A percentile compares a stretch with the other conserved stretches of the same genome.
phyloP scores from a whole-genome alignment of 2,888 invertebrate species.

The Pristionchus japonicus region DNA sequence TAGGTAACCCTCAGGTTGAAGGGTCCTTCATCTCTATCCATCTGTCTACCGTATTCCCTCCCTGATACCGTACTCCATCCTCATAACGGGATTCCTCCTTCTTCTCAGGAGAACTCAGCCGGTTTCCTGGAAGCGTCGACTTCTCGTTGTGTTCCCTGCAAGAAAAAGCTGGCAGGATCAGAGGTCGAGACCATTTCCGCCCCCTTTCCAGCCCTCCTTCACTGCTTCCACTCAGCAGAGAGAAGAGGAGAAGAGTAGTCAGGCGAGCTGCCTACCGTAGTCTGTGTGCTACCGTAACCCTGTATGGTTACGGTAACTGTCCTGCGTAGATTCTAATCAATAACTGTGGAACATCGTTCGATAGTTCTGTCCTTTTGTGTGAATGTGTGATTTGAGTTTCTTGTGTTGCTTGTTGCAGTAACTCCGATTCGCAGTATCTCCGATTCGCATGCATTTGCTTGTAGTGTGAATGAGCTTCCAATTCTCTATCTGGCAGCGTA shows the following conservation, averaged over 20 bases:
- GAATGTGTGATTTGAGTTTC: background rate
- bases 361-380: background rate
- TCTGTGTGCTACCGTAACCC: background rate
- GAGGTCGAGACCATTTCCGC: constrained; percentile 40
- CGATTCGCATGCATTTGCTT: background rate
- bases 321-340: background rate
- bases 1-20: background rate
- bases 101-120: constrained; percentile 45
- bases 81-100: background rate
- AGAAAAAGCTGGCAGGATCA: constrained; percentile 41
- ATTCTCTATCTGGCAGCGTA: background rate
- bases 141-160: constrained; percentile 50
- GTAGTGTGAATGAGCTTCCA: background rate
- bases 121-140: constrained; percentile 46
- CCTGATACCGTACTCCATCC: background rate
- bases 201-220: background rate
- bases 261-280: constrained; percentile 28
- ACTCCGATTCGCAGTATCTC: background rate
- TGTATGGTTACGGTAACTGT: background rate
- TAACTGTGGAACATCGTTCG: background rate
- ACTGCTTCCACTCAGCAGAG: background rate
- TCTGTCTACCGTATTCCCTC: background rate
- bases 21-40: background rate
- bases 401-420: background rate
- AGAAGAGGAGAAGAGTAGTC: background rate